phyloP scores from a whole-genome alignment of 2,797 vertebrate species.

The Melanogrammus aeglefinus region DNA sequence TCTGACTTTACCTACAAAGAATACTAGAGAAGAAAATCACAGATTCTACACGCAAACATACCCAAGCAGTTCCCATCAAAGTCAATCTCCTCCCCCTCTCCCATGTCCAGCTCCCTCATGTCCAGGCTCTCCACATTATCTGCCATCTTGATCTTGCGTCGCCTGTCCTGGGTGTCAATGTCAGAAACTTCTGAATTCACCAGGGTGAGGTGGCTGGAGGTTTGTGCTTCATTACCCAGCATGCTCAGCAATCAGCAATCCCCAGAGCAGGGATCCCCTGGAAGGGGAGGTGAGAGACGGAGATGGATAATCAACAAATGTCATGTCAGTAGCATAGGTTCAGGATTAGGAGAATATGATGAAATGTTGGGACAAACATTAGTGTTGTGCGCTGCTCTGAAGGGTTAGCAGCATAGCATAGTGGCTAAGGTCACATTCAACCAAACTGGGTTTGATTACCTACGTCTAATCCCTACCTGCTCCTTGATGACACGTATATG shows the following conservation, averaged over 20 bases:
- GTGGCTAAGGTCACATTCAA: too few relatives aligned
- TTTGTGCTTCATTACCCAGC: constrained; percentile 67
- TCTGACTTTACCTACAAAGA: too few relatives aligned
- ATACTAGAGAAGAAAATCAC: not conserved
- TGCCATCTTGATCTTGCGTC: constrained; percentile 72
- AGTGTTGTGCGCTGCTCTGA: too few relatives aligned
- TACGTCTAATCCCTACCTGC: too few relatives aligned
- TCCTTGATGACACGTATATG: too few relatives aligned
- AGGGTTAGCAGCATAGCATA: too few relatives aligned
- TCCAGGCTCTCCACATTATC: constrained; percentile 90
- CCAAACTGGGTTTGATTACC: too few relatives aligned
- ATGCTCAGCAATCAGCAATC: constrained; percentile 58
- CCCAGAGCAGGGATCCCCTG: constrained; percentile 62
- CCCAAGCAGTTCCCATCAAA: constrained; percentile 68
- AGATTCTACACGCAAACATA: constrained; percentile 38
- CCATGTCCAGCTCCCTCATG: constrained; percentile 85
- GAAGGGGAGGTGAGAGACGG: constrained; percentile 3
- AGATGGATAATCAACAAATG: not conserved
- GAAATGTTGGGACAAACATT: too few relatives aligned
- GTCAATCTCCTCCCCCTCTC: constrained; percentile 86
- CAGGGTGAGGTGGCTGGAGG: constrained; percentile 71
- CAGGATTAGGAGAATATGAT: too few relatives aligned
- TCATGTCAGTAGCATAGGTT: too few relatives aligned
- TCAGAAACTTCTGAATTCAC: constrained; percentile 71
- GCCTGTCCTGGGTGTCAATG: constrained; percentile 18